A percentile compares a stretch with the other conserved stretches of the same genome.
phyloP scores from a whole-genome alignment of 2,113 vertebrate species.

The Calonectris borealis region DNA sequence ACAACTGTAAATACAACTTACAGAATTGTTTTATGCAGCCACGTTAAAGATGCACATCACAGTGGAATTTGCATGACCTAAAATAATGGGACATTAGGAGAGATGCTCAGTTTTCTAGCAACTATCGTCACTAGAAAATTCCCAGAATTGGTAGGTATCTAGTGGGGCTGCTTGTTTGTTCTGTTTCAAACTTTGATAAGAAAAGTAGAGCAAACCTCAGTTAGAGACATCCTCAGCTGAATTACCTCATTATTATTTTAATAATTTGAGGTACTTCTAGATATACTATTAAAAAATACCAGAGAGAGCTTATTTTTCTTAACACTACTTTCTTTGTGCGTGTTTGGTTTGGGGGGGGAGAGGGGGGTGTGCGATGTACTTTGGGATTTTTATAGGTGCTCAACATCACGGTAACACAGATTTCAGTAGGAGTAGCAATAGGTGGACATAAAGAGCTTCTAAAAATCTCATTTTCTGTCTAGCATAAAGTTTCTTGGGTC shows the following conservation, averaged over 20 bases:
- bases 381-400: background rate
- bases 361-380: background rate
- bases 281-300: background rate
- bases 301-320: background rate
- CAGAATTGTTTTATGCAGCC: background rate
- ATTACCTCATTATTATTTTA: background rate
- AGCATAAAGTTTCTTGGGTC: background rate
- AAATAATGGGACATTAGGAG: background rate
- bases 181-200: background rate
- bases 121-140: background rate
- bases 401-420: background rate
- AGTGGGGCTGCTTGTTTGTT: background rate
- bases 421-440: background rate
- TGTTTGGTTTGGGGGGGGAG: background rate
- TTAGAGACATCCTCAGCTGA: background rate
- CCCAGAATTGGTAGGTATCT: rapidly evolving
- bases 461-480: background rate
- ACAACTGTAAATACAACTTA: background rate
- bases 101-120: background rate
- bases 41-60: background rate
- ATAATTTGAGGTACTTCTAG: background rate
- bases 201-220: background rate
- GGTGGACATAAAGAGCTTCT: background rate
- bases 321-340: rapidly evolving
- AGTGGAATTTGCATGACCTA: background rate